Evolutionary conservation across 2,888 invertebrate genomes (phyloP).

Genomic region (Thymelicus sylvestris): DNA sequence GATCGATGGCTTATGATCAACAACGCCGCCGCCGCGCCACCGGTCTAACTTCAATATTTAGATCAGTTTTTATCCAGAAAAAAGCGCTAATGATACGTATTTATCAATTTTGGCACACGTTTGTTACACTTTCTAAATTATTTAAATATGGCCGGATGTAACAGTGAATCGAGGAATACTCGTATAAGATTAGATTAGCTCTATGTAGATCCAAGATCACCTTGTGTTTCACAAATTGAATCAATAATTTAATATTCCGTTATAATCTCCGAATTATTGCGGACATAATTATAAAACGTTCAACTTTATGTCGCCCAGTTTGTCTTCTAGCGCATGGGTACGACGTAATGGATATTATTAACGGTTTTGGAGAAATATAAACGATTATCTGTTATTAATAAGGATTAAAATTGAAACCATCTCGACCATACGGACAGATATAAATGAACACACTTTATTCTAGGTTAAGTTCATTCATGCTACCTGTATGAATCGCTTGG

Average conservation of each 20-base stretch:
- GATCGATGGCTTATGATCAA: no score
- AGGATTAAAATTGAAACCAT: constrained; percentile 8
- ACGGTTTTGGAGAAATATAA: not conserved
- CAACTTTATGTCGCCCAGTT: constrained; percentile 19
- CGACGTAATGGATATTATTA: not conserved
- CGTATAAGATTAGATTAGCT: constrained; percentile 17
- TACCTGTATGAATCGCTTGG: no score
- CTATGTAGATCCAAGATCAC: constrained; percentile 20
- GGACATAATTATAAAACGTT: constrained; percentile 36
- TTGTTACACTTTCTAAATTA: constrained; percentile 40
- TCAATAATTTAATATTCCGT: constrained; percentile 29
- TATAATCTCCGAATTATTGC: constrained; percentile 32
- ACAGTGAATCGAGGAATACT: constrained; percentile 12
- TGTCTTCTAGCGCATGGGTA: not conserved
- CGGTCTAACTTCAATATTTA: no score
- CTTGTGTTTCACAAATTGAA: constrained; percentile 24
- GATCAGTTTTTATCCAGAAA: no score
- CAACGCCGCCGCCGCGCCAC: no score
- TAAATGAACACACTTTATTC: not conserved
- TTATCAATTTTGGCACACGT: constrained; percentile 13
- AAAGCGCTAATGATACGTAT: constrained; percentile 13
- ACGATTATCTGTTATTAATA: constrained; percentile 3
- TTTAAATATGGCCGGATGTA: constrained; percentile 39
- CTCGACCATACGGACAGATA: not conserved
- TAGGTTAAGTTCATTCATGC: no score